These are phyloP conservation scores for Huso huso DNA, from an alignment of 2,797 vertebrate species.

Conservation along the genomic window DNA sequence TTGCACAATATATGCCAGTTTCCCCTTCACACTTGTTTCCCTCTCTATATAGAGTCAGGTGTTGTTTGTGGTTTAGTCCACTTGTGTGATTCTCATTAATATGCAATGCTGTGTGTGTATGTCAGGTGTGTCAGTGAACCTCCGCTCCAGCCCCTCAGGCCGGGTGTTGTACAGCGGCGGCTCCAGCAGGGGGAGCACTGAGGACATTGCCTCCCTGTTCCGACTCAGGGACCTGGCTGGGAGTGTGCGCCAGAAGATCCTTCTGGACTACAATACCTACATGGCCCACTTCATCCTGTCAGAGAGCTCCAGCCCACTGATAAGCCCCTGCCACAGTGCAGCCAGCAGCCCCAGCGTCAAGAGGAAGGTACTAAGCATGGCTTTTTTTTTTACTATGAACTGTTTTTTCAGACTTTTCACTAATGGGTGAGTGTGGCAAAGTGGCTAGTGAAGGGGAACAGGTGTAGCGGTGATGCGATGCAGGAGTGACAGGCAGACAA, in stretches of 20 bases:
- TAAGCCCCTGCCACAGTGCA: slow-evolving; percentile 50
- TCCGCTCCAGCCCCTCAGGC: slow-evolving; percentile 13
- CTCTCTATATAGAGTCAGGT: not conserved
- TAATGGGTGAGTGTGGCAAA: too few relatives aligned
- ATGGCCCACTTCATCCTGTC: slow-evolving; percentile 60
- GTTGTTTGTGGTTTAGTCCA: not conserved
- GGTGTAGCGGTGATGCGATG: too few relatives aligned
- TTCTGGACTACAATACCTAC: slow-evolving; percentile 67
- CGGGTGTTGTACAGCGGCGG: slow-evolving; percentile 29
- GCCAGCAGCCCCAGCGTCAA: slow-evolving; percentile 53
- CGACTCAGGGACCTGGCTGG: slow-evolving; percentile 32
- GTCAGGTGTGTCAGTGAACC: slow-evolving; percentile 34
- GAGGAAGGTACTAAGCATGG: slow-evolving; percentile 31
- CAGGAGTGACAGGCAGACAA: too few relatives aligned
- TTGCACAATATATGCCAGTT: not conserved
- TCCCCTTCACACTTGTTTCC: not conserved
- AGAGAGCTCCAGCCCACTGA: slow-evolving; percentile 33
- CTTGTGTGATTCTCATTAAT: slow-evolving; percentile 12
- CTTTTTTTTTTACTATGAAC: too few relatives aligned
- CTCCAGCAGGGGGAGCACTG: slow-evolving; percentile 53
- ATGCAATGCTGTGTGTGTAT: slow-evolving; percentile 24
- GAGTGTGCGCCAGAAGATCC: slow-evolving; percentile 40
- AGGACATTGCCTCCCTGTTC: slow-evolving; percentile 44
- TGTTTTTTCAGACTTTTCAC: too few relatives aligned
- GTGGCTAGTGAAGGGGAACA: too few relatives aligned